These are phyloP conservation scores for Lepisosteus oculatus DNA, from an alignment of 2,113 vertebrate genomes.

Conservation along the genomic window DNA sequence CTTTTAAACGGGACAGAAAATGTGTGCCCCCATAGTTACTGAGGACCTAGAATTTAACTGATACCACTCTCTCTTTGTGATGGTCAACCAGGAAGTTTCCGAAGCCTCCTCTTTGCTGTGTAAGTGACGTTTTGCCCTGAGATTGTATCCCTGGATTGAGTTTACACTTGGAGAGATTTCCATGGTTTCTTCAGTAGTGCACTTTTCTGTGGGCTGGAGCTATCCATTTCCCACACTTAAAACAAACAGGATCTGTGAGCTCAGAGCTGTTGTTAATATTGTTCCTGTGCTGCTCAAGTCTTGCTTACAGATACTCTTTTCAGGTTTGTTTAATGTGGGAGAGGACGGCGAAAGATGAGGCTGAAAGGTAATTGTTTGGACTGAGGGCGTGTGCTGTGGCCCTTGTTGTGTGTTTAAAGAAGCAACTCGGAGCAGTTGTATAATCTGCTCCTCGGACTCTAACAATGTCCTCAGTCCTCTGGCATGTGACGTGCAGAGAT, in stretches of 20 bases:
- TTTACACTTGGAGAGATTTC: too few species aligned
- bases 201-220: too few species aligned
- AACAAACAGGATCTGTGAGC: slow-evolving; percentile 37
- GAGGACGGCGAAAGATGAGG: slow-evolving; percentile 32
- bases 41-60: too few species aligned
- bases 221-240: too few species aligned
- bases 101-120: too few species aligned
- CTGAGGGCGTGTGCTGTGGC: slow-evolving; percentile 33
- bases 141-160: too few species aligned
- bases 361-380: slow-evolving; percentile 28
- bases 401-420: slow-evolving; percentile 27
- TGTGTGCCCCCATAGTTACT: too few species aligned
- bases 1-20: too few species aligned
- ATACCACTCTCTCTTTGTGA: too few species aligned
- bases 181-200: too few species aligned
- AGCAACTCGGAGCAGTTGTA: slow-evolving; percentile 26
- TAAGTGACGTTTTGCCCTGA: too few species aligned
- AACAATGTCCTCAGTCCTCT: neutral
- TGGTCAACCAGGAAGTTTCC: too few species aligned
- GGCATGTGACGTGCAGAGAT: neutral
- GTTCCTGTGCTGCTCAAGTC: slow-evolving; percentile 30
- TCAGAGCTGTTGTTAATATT: slow-evolving; percentile 29
- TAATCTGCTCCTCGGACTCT: slow-evolving; percentile 32
- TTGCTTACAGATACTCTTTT: slow-evolving; percentile 41
- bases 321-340: slow-evolving; percentile 46